Base-by-base conservation (phyloP, 1,140 invertebrate species). In the Nilaparvata lugens region DNA sequence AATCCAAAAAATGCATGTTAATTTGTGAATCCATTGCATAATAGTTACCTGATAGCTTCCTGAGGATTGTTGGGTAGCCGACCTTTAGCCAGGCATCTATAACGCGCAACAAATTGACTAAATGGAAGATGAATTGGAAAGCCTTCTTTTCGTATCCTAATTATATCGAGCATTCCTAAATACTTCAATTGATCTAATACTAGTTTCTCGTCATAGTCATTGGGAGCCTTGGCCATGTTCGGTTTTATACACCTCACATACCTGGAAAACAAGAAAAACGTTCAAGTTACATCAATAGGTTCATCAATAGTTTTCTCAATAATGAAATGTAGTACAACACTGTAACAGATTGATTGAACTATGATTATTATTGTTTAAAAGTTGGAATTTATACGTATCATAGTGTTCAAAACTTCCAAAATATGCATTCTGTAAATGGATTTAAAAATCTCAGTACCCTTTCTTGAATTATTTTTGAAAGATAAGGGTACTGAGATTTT, bases 181-280 rank as follows among this genome's bases (percentile, higher is more conserved):
- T 97, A 97, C 64, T 86, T 85, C 5, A 97, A 77, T 75, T 97
- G 95, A 67, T 93, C 90, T 40, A 94, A 75, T 2, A 97, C 93
- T 56, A 96, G 78, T 52, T 83, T 79, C 40, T 88, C 84, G 72
- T 91, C 85, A 72, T 91, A 97, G 64, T 85, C 81, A 67, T 93
- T 84, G 0, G 92, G 79, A n/a, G 82, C 75, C 74, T 97, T 97
- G 65, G 86, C 78, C 70, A 87, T 83, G 69, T 97, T 97, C 1
- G 95, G 93, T 71, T 97, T 97, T 64, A 97, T 95, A 71, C 95
- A 97, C 6, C 94, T 80, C 0, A 95, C 93, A 77, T 97, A 91
- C 87, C 87, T 89, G 66, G 3, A 68, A 66, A 63, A 64, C 24
- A 31, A 52, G n/a, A 52, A 40, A 16, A 51, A 25, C n/a, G n/a